Evolutionary conservation across 2,888 invertebrate genomes (phyloP), one percentile per base, ranked within the genome.

Genomic region (Melinaea menophilus): DNA sequence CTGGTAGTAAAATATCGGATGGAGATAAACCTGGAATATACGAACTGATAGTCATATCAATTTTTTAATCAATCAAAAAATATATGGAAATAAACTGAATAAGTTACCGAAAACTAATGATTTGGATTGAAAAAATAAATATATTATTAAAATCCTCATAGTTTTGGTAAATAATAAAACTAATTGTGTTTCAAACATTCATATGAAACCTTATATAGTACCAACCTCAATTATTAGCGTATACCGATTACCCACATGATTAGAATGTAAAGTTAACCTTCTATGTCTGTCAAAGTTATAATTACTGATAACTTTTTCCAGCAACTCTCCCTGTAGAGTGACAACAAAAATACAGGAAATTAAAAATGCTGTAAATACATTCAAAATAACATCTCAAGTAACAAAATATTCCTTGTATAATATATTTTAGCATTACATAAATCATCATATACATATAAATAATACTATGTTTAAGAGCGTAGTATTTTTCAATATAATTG

Each of bases 1-100:
- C 74, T 37, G 74, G 73, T 51, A 72, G 56, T 46, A 72, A 72
- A 22, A 74, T 70, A 4, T 51, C 51, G 4, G 51, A 51, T 31
- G 31, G 11, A 31, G 22, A 51, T 2, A 31, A 5, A 51, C 51
- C 51, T 51, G 51, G 3, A 51, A 51, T 3, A 51, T 2, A 51
- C 5, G 3, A 9, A 9, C 31, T 51, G 9, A 51, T 31, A 7
- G 2, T 51, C 5, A 31, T 31, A 31, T 31, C 9, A 7, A 51
- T 7, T 22, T 31, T 51, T 31, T 51, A 7, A 12, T 31, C 7
- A 9, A 3, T 11, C 9, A 41, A 41, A 37, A 5, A 41, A 41
- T 3, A 2, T 41, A 5, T 41, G 9, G 9, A 41, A 41, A 41
- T 5, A 9, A 41, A 9, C 22, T 22, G 22, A 41, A 9, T 41